A percentile compares a stretch with the other conserved stretches of the same genome.
These are phyloP conservation scores for Cyclina sinensis DNA, from an alignment of 1,140 invertebrate species.

Conservation along the genomic window DNA sequence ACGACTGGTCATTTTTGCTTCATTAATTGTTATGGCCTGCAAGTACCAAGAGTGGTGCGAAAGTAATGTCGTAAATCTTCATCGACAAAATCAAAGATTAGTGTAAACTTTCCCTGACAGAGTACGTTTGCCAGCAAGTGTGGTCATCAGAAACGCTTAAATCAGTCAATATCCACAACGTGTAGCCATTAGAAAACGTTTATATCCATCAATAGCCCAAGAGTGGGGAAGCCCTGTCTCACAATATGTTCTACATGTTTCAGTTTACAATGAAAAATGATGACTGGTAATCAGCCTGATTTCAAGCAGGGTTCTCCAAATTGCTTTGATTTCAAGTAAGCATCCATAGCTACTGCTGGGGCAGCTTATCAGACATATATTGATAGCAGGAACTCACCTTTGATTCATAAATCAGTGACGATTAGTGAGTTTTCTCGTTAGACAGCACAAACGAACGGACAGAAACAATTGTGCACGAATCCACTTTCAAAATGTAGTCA, in stretches of 20 bases:
- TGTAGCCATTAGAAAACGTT: neutral
- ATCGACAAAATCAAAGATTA: constrained; percentile 4
- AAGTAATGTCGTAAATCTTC: neutral
- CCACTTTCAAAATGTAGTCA: no score
- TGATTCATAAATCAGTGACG: constrained; percentile 15
- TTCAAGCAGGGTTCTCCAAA: neutral
- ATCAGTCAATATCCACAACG: neutral
- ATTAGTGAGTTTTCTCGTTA: neutral
- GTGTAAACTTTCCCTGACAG: neutral
- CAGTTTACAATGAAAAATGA: neutral
- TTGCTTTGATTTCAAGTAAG: neutral
- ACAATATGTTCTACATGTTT: neutral
- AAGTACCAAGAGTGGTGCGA: neutral
- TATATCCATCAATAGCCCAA: neutral
- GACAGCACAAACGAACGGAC: no score
- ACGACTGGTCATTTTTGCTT: neutral
- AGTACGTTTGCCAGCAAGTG: constrained; percentile 30
- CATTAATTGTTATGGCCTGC: constrained; percentile 36
- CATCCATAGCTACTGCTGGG: neutral
- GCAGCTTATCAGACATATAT: neutral
- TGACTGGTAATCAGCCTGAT: constrained; percentile 6
- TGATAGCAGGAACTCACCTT: constrained; percentile 5
- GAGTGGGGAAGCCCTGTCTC: neutral
- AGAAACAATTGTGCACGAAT: no score
- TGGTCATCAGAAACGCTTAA: constrained; percentile 22